Evolutionary conservation across 2,113 vertebrate species (phyloP).

Genomic region (Emydura subglobosa): DNA sequence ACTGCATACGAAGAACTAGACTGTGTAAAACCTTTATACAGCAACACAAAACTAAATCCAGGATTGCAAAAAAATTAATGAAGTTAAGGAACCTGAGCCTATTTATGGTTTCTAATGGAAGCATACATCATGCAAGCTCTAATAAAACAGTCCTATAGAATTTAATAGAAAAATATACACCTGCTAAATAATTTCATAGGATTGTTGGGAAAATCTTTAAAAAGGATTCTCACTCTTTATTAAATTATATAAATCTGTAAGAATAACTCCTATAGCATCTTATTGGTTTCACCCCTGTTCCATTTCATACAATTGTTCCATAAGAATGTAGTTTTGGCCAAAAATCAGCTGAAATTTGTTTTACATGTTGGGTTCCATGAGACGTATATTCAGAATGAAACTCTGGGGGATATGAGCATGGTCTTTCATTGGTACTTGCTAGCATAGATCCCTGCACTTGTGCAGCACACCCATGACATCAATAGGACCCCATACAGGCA

Average conservation of each 20-base stretch:
- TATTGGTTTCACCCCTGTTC: neutral
- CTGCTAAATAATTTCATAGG: neutral
- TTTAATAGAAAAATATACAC: neutral
- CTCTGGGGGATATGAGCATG: neutral
- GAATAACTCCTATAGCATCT: neutral
- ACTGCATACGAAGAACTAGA: neutral
- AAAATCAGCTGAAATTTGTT: neutral
- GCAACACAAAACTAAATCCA: neutral
- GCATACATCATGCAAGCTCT: neutral
- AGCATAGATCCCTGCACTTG: neutral
- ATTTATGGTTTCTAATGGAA: neutral
- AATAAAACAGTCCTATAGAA: neutral
- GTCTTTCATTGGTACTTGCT: neutral
- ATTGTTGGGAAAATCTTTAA: neutral
- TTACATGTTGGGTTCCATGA: neutral
- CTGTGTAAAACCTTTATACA: neutral
- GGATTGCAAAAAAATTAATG: neutral
- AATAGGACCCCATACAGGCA: neutral
- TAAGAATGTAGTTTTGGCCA: neutral
- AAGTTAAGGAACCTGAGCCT: neutral
- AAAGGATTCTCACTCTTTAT: neutral
- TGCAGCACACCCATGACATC: neutral
- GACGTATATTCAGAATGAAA: neutral
- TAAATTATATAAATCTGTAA: neutral
- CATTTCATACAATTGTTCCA: neutral